These are phyloP conservation scores for Spheniscus mendiculus DNA, from an alignment of 2,113 vertebrate genomes.

Conservation along the genomic window DNA sequence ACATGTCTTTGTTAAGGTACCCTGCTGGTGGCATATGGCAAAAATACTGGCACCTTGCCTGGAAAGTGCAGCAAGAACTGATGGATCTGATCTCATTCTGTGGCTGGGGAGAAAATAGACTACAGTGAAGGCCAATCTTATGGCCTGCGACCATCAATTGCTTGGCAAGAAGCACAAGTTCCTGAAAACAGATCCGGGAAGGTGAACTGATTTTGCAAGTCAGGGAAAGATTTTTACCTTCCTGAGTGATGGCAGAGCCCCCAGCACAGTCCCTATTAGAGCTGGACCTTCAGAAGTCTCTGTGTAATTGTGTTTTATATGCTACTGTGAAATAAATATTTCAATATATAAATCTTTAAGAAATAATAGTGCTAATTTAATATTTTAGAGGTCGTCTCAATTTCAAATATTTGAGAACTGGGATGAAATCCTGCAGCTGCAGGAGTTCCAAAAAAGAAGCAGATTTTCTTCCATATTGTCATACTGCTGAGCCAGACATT, in stretches of 20 bases:
- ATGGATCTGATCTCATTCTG: not conserved
- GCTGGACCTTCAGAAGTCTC: not conserved
- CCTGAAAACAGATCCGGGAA: not conserved
- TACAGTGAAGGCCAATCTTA: not conserved
- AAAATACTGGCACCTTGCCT: conserved; percentile 37
- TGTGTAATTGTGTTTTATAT: not conserved
- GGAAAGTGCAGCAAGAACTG: not conserved
- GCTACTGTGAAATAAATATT: not conserved
- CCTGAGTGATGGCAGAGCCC: not conserved
- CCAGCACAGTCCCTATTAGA: not conserved
- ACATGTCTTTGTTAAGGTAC: not conserved
- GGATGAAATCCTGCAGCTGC: not conserved
- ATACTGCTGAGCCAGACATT: not conserved
- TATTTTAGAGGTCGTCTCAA: not conserved
- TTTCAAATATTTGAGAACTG: not conserved
- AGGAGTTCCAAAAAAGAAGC: not conserved
- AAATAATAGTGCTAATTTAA: not conserved
- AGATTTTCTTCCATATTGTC: not conserved
- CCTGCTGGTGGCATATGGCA: not conserved
- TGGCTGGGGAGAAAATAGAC: not conserved
- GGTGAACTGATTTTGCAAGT: not conserved
- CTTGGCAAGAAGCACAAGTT: not conserved
- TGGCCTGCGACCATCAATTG: not conserved
- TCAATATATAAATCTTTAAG: not conserved
- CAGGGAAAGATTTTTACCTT: not conserved